Conservation (phyloP, 1,140 invertebrate species). For the Drosophila murphyi region DNA sequence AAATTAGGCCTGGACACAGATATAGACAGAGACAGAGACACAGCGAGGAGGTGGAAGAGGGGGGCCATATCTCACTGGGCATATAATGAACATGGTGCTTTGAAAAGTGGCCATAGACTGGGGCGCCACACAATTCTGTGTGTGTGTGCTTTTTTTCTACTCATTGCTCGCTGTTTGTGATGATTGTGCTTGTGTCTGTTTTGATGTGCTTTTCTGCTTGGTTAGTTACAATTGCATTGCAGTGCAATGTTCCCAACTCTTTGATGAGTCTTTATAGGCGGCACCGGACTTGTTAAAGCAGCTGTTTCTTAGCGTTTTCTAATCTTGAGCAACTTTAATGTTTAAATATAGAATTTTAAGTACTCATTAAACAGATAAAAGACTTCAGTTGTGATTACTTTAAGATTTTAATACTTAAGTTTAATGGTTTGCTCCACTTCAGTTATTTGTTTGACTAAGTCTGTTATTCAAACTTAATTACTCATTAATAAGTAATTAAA, state of each 20-base stretch:
- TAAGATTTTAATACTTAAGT: too few species aligned
- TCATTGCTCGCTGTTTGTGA: neutral
- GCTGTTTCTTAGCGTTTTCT: too few species aligned
- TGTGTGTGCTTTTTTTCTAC: neutral
- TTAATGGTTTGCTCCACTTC: too few species aligned
- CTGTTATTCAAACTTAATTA: too few species aligned
- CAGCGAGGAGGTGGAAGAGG: neutral
- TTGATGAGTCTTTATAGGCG: neutral
- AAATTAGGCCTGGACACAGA: constrained; percentile 59
- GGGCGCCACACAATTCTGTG: constrained; percentile 11
- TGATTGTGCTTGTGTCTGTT: neutral
- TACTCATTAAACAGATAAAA: too few species aligned
- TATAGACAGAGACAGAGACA: neutral
- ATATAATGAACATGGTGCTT: constrained; percentile 58
- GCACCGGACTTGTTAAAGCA: neutral
- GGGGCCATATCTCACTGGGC: constrained; percentile 35
- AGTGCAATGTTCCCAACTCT: neutral
- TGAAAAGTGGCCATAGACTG: constrained; percentile 27
- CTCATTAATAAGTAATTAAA: too few species aligned
- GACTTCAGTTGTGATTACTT: too few species aligned
- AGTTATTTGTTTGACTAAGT: too few species aligned
- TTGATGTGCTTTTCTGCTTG: constrained; percentile 25
- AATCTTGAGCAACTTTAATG: too few species aligned
- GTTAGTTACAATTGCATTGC: constrained; percentile 15
- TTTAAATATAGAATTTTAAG: too few species aligned